These are phyloP conservation scores for Pandemis corylana DNA, from an alignment of 2,888 invertebrate species.

Conservation along the genomic window DNA sequence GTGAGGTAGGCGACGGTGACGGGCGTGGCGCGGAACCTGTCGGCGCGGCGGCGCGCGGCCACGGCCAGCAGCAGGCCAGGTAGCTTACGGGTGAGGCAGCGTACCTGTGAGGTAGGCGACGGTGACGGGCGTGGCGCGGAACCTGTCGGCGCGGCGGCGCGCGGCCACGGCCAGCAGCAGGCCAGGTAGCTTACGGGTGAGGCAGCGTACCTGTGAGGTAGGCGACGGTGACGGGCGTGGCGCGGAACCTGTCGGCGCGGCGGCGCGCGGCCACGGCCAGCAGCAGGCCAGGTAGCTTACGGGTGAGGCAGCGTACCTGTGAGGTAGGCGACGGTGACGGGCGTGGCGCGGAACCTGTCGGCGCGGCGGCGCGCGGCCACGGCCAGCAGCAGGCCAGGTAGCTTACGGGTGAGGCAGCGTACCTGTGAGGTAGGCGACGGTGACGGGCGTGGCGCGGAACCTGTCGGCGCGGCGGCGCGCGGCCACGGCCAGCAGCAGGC, in stretches of 20 bases:
- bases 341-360: constrained; percentile 97
- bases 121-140: constrained; percentile 96
- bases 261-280: constrained; percentile 94
- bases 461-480: constrained; percentile 95
- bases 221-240: constrained; percentile 95
- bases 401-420: not conserved
- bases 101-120: constrained; percentile 89
- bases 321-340: constrained; percentile 94
- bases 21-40: constrained; percentile 97
- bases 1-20: constrained; percentile 93
- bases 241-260: constrained; percentile 96
- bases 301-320: constrained; percentile 45
- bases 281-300: constrained; percentile 87
- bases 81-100: no score
- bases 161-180: constrained; percentile 94
- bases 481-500: constrained; percentile 93
- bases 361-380: constrained; percentile 93
- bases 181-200: constrained; percentile 79
- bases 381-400: constrained; percentile 91
- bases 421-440: constrained; percentile 90
- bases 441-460: constrained; percentile 96
- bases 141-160: constrained; percentile 94
- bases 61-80: constrained; percentile 94
- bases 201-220: constrained; percentile 77
- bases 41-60: constrained; percentile 92